Conservation (phyloP, 2,113 vertebrate genomes). For the Zosterops pallidus region DNA sequence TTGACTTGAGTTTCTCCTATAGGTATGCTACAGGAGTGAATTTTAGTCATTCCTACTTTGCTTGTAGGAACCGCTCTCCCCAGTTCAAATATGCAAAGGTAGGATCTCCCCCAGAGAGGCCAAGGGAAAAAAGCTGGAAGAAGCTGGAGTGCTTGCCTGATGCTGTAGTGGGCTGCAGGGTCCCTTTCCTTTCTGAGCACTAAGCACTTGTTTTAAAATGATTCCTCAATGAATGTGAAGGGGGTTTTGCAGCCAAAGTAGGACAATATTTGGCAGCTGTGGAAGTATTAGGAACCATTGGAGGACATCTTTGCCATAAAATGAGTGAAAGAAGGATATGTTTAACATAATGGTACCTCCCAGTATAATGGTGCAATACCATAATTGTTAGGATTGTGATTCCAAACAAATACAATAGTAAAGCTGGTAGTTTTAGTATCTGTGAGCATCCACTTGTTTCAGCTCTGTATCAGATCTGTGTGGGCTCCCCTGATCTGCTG, state of each 20-base stretch:
- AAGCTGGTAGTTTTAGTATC: background rate
- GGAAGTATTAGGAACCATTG: background rate
- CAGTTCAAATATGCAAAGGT: background rate
- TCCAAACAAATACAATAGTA: background rate
- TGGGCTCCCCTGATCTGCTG: background rate
- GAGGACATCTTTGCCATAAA: background rate
- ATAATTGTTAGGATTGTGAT: background rate
- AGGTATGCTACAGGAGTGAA: background rate
- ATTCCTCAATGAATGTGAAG: background rate
- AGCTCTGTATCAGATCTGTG: background rate
- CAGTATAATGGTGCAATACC: background rate
- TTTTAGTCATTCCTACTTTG: background rate
- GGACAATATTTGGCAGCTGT: background rate
- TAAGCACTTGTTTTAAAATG: background rate
- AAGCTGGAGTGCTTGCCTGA: background rate
- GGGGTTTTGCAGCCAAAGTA: background rate
- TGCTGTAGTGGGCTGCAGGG: background rate
- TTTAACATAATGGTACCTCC: background rate
- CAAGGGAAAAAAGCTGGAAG: background rate
- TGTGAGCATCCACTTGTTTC: background rate
- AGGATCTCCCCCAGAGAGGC: fast-evolving
- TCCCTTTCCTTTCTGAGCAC: background rate
- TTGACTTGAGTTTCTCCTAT: background rate
- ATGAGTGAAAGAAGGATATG: background rate
- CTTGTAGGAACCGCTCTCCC: background rate